Evolutionary conservation across 2,113 vertebrate species (phyloP), one percentile per base, ranked within the genome.

Genomic region (Onychostoma macrolepis): DNA sequence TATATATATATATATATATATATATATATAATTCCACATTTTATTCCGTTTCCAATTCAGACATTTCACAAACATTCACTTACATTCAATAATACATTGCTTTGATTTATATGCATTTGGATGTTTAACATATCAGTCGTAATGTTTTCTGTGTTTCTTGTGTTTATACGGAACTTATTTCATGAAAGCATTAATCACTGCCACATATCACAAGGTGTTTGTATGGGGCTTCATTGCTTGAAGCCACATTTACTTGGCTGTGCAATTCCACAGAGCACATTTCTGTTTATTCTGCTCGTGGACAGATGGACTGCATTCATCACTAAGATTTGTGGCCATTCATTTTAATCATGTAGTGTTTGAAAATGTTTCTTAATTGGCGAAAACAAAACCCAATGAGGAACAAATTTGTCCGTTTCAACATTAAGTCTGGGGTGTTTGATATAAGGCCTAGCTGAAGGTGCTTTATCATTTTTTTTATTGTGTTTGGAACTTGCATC

Each of bases 341-440:
- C 6, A 9, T 61, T 80, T 26, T 41, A 7, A 26, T 61, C 5
- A 61, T 41, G 56, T 41, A 17, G 12, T 61, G 78, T 38, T 80
- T 80, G 53, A 38, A 79, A 79, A n/a, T 7, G 12, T 45, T 75
- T 74, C 71, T n/a, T 26, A 75, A 43, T 75, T 75, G 72, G 75
- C 3, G n/a, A n/a, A 45, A 77, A 45, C n/a, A 30, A 50, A 45
- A 38, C 65, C 72, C 11, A 58, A 24, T 10, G 43, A 77, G 24
- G 2, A 45, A 43, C 30, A 75, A 43, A 26, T 19, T 21, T 36
- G 17, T 21, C 69, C 15, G 38, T 45, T 75, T 43, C 72, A 45
- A 5, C 2, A n/a, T 13, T 26, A 12, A 45, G 41, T 75, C 38
- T 45, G 24, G 24, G 24, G 45, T 75, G 38, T 75, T n/a, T 24